A percentile compares a stretch with the other conserved stretches of the same genome.
phyloP scores from a whole-genome alignment of 30 jellyfish, hydroid and myxozoan species.

The Hydra vulgaris region DNA sequence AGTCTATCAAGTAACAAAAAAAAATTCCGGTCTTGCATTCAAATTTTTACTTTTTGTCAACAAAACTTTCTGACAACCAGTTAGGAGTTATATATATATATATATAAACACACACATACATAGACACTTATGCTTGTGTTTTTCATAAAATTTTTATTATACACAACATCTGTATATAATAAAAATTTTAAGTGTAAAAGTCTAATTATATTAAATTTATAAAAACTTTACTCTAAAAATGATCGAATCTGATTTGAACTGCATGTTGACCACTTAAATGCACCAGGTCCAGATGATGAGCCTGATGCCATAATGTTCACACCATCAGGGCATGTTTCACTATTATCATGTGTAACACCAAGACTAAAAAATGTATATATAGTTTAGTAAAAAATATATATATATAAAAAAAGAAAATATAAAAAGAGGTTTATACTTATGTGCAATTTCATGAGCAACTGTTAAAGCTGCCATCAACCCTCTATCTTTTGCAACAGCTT shows the following conservation, averaged over 20 bases:
- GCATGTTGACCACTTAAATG: constrained; percentile 27
- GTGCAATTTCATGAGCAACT: constrained; percentile 92
- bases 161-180: too few species aligned
- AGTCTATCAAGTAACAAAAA: too few species aligned
- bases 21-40: too few species aligned
- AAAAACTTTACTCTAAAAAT: constrained; percentile 9
- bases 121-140: too few species aligned
- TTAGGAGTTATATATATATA: too few species aligned
- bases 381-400: too few species aligned
- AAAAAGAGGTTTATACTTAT: constrained; percentile 44
- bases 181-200: too few species aligned
- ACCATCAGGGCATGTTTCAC: constrained; percentile 46
- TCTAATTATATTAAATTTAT: too few species aligned
- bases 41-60: too few species aligned
- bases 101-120: too few species aligned
- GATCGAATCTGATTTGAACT: constrained; percentile 6
- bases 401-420: background rate
- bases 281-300: constrained; percentile 16
- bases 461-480: constrained; percentile 75
- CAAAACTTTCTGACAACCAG: too few species aligned
- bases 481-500: constrained; percentile 50
- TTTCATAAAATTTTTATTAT: too few species aligned
- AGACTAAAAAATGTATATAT: constrained; percentile 51
- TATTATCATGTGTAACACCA: constrained; percentile 62
- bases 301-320: constrained; percentile 70